phyloP scores from a whole-genome alignment of 2,888 invertebrate species.

The Oscheius sp. region DNA sequence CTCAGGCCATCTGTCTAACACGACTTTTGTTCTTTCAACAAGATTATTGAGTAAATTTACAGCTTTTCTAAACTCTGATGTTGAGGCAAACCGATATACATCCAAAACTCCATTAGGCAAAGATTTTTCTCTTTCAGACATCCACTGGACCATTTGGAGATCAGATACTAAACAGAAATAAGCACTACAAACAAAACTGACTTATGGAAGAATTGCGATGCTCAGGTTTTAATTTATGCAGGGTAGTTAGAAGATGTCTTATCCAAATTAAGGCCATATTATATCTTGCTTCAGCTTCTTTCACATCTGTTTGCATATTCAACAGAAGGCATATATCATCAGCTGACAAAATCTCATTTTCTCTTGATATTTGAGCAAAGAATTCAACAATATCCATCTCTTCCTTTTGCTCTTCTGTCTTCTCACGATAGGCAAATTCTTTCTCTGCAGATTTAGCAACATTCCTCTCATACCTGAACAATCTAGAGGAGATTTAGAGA shows the following conservation, averaged over 20 bases:
- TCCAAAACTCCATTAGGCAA: slow-evolving; percentile 9
- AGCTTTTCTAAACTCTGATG: slow-evolving; percentile 48
- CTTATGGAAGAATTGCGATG: slow-evolving; percentile 6
- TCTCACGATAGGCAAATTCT: slow-evolving; percentile 63
- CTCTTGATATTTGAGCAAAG: slow-evolving; percentile 41
- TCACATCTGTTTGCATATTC: slow-evolving; percentile 15
- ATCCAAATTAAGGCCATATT: slow-evolving; percentile 53
- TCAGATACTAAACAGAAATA: neutral
- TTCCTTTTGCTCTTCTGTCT: slow-evolving; percentile 60
- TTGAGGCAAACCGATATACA: slow-evolving; percentile 43
- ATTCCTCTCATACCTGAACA: slow-evolving; percentile 38
- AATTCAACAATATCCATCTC: slow-evolving; percentile 51
- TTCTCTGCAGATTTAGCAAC: slow-evolving; percentile 45
- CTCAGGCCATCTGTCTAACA: slow-evolving; percentile 60
- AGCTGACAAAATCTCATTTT: slow-evolving; percentile 42
- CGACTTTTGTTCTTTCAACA: slow-evolving; percentile 41
- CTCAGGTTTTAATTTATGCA: slow-evolving; percentile 38
- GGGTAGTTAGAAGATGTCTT: slow-evolving; percentile 48
- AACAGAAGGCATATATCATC: slow-evolving; percentile 47
- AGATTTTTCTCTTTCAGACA: slow-evolving; percentile 5
- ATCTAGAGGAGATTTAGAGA: no score
- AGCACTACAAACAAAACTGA: neutral
- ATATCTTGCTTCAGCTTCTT: slow-evolving; percentile 27
- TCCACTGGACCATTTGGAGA: slow-evolving; percentile 13
- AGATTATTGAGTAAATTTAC: slow-evolving; percentile 47